Base-by-base conservation (phyloP, 2,797 vertebrate species). In the Phalloptychus januarius region DNA sequence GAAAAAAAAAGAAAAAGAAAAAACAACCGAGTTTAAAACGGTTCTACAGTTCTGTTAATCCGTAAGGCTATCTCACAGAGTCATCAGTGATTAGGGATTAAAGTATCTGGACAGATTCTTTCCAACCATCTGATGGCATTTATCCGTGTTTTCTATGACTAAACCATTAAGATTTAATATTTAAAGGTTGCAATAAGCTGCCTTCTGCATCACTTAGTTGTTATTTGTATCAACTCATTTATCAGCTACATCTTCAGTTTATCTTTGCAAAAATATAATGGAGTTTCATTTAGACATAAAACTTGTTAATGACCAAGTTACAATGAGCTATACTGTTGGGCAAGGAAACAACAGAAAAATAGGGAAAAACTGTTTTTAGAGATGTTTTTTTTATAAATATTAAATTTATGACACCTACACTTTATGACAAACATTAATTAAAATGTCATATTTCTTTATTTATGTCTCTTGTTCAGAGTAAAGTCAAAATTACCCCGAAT, bases 341-440 rank as follows among this genome's bases (percentile, higher is more conserved):
- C 76, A 65, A 83, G 48, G 80, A 80, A 79, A 77, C 69, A 56
- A 56, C 79, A 85, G 83, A 56, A 80, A 86, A 81, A 86, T 78
- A 50, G 75, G 84, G 58, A 69, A 86, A 86, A 91, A 83, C 83
- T 75, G 85, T 83, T 56, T 88, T 83, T 82, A 48, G 92, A 93
- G 95, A 95, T 88, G 89, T 91, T 84, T 89, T 92, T 91, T 91
- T 28, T 56, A 86, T 81, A 79, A 81, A 77, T 90, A 93, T 91
- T 90, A 92, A 93, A 91, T 90, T 71, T 40, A 82, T 80, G 83
- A 93, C 92, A 94, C 23, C 50, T 52, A 25, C 25, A 52, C 23
- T 25, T 52, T n/a, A n/a, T n/a, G n/a, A 91, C 90, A 87, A 86
- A 86, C 88, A 90, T 91, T 95, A 92, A 94, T 95, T 94, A 93